These are phyloP conservation scores for Nanorana parkeri DNA, from an alignment of 2,113 vertebrate genomes.

Conservation along the genomic window DNA sequence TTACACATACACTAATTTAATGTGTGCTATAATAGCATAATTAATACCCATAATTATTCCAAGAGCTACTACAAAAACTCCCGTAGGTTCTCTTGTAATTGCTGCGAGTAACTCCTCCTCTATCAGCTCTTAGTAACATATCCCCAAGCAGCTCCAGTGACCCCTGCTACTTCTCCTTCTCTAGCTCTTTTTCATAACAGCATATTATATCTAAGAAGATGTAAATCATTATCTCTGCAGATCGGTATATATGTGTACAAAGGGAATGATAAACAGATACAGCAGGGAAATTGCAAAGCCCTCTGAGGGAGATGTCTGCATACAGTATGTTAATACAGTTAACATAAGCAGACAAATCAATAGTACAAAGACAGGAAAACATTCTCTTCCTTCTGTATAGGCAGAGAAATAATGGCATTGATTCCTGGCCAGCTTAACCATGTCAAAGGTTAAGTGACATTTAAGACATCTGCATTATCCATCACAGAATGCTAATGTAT, in stretches of 20 bases:
- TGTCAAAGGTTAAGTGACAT: slow-evolving; percentile 59
- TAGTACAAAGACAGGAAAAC: slow-evolving; percentile 58
- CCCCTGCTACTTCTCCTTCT: slow-evolving; percentile 3
- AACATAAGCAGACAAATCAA: slow-evolving; percentile 58
- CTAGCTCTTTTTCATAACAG: slow-evolving; percentile 12
- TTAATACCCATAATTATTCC: slow-evolving; percentile 6
- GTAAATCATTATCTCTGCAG: slow-evolving; percentile 49
- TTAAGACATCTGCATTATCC: slow-evolving; percentile 58
- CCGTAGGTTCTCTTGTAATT: slow-evolving; percentile 28
- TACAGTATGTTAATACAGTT: slow-evolving; percentile 59
- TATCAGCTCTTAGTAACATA: not conserved
- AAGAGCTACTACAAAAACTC: not conserved
- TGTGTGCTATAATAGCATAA: not conserved
- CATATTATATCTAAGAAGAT: slow-evolving; percentile 33
- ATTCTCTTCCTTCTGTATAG: slow-evolving; percentile 57
- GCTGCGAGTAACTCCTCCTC: slow-evolving; percentile 2
- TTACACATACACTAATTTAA: not conserved
- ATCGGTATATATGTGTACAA: slow-evolving; percentile 42
- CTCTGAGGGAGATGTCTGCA: slow-evolving; percentile 53
- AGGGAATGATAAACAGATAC: slow-evolving; percentile 53
- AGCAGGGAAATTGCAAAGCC: slow-evolving; percentile 48
- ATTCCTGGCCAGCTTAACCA: slow-evolving; percentile 56
- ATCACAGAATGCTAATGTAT: slow-evolving; percentile 57
- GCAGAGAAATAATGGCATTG: slow-evolving; percentile 58
- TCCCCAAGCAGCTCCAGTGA: slow-evolving; percentile 17